Conservation (phyloP, 1,140 invertebrate genomes). For the Euwallacea fornicatus region DNA sequence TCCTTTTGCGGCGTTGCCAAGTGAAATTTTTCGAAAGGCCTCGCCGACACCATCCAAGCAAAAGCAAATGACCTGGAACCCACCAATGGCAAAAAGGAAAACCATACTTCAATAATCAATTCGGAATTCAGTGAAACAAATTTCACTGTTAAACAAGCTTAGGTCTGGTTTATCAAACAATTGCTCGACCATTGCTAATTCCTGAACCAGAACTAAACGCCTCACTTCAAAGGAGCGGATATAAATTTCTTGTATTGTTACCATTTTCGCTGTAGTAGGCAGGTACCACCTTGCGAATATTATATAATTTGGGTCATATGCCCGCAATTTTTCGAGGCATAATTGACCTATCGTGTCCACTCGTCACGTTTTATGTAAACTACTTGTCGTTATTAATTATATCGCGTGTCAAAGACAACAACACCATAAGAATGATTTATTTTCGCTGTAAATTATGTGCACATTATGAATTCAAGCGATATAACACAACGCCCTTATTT, state of each 20-base stretch:
- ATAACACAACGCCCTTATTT: slow-evolving; percentile 4
- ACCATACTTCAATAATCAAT: slow-evolving; percentile 25
- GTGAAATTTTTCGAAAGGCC: slow-evolving; percentile 1
- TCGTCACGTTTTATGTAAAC: slow-evolving; percentile 16
- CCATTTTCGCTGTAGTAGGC: too few relatives aligned
- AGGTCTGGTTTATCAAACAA: slow-evolving; percentile 18
- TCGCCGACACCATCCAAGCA: background rate
- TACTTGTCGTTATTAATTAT: slow-evolving; percentile 15
- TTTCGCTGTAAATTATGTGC: slow-evolving; percentile 13
- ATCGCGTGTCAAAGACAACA: slow-evolving; percentile 13
- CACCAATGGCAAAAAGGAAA: slow-evolving; percentile 14
- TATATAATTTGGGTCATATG: too few relatives aligned
- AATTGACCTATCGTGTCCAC: slow-evolving; percentile 10
- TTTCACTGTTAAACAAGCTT: slow-evolving; percentile 25
- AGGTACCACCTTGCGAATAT: too few relatives aligned
- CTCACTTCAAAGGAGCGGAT: background rate
- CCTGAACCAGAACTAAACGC: slow-evolving; percentile 20
- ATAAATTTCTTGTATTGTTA: background rate
- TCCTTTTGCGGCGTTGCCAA: slow-evolving; percentile 6
- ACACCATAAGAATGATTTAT: slow-evolving; percentile 21
- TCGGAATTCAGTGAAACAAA: slow-evolving; percentile 29
- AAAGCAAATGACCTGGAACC: slow-evolving; percentile 21
- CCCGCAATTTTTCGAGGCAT: background rate
- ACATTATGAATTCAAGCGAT: slow-evolving; percentile 12
- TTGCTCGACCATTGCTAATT: slow-evolving; percentile 21